Evolutionary conservation across 1,140 invertebrate species (phyloP).

Genomic region (Proctacanthus coquilletti): DNA sequence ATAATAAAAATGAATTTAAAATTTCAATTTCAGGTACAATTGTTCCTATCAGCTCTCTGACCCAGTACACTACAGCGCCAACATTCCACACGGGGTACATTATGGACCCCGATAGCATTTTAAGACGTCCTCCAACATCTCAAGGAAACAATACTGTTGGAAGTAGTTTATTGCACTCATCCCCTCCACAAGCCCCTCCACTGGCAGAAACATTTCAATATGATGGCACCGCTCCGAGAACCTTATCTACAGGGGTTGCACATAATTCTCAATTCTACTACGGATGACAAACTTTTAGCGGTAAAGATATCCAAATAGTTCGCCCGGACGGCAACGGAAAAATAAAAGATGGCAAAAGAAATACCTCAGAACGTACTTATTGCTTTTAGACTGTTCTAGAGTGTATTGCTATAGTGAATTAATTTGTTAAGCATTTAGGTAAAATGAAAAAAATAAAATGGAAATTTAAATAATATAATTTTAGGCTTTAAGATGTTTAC

Average conservation of each 20-base stretch:
- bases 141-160: too few species aligned
- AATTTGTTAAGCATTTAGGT: background rate
- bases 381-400: background rate
- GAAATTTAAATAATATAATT: background rate
- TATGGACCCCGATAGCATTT: conserved; percentile 13
- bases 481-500: background rate
- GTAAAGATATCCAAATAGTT: background rate
- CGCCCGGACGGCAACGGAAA: background rate
- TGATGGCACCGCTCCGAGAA: conserved; percentile 24
- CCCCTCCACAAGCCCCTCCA: too few species aligned
- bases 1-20: too few species aligned
- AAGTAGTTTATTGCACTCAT: too few species aligned
- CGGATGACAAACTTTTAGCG: conserved; percentile 18
- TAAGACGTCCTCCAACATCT: conserved; percentile 15
- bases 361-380: background rate
- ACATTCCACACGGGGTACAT: conserved; percentile 20
- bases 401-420: background rate
- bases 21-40: conserved; percentile 22
- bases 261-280: conserved; percentile 26
- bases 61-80: conserved; percentile 23
- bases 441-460: background rate
- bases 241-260: conserved; percentile 21
- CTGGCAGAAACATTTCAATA: conserved; percentile 11
- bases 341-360: background rate
- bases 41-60: conserved; percentile 18